Evolutionary conservation across 1,140 invertebrate genomes (phyloP), one percentile per base, ranked within the genome.

Genomic region (Drosophila ironensis): DNA sequence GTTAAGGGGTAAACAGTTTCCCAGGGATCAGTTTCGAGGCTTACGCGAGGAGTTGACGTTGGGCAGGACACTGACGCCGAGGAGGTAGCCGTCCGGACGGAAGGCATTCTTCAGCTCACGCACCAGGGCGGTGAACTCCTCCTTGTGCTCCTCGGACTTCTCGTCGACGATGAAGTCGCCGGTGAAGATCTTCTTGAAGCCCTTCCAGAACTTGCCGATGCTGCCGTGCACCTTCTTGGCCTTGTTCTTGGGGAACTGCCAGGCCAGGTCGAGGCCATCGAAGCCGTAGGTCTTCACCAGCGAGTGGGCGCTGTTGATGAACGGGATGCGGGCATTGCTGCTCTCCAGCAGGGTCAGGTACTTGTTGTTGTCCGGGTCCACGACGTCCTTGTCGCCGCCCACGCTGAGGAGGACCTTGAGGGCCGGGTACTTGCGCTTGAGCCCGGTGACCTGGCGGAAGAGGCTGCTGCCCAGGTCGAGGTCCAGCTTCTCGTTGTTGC

Each of bases 181-280:
- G 4, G 90, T 92, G 64, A 96, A 93, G n/a, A 93, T 93, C 80
- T 95, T 95, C 91, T 96, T 96, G 44, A 96, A 87, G 2, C 92
- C 92, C 52, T 95, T 94, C 93, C 94, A 95, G 66, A 95, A 87
- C 1, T 91, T 91, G 92, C 93, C 92, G 27, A 94, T 91, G 28
- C 92, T 92, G 24, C 93, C 91, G 28, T 93, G 93, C 6, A 96
- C 92, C 88, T 96, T 95, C 91, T 95, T 95, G 8, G 94, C 92
- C 88, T 95, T 95, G 40, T 92, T 93, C 48, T 92, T 92, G 7
- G 95, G 94, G 91, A 96, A 97, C 90, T 97, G 94, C 96, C 96
- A 97, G 16, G 94, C 95, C 0, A 97, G 91, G 80, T 97, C 96
- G 1, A 97, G 90, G n/a, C 96, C 96, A 84, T 97, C 96, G 52